phyloP scores from a whole-genome alignment of 2,888 invertebrate species.

The Drosophila ustulata region DNA sequence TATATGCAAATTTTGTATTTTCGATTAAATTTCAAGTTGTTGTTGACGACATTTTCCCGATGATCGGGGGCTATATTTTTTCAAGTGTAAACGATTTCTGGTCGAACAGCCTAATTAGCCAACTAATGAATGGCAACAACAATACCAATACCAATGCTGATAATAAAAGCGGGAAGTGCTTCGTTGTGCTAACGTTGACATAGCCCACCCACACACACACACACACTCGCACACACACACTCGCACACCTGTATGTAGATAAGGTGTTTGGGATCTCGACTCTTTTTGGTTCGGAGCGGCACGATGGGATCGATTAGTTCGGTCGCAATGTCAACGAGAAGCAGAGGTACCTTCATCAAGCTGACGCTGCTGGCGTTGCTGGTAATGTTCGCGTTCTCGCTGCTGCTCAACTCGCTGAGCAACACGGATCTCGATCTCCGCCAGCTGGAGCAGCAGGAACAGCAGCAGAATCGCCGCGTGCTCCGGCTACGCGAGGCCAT shows the following conservation, averaged over 20 bases:
- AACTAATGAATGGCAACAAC: slow-evolving; percentile 21
- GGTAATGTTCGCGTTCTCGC: slow-evolving; percentile 38
- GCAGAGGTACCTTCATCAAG: slow-evolving; percentile 42
- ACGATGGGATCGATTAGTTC: slow-evolving; percentile 37
- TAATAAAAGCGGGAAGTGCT: slow-evolving; percentile 19
- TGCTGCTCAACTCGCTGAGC: slow-evolving; percentile 42
- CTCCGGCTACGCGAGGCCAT: neutral
- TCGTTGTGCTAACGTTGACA: slow-evolving; percentile 23
- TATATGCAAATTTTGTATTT: too few relatives aligned
- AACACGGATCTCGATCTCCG: slow-evolving; percentile 9
- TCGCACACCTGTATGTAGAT: slow-evolving; percentile 21
- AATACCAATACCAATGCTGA: slow-evolving; percentile 12
- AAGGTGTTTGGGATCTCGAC: slow-evolving; percentile 22
- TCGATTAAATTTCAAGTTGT: too few relatives aligned
- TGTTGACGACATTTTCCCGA: too few relatives aligned
- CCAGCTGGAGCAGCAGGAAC: neutral
- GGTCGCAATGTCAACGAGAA: slow-evolving; percentile 58
- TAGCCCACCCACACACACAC: slow-evolving; percentile 1
- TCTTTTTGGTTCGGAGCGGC: neutral
- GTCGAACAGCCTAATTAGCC: slow-evolving; percentile 27
- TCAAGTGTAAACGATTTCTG: slow-evolving; percentile 19
- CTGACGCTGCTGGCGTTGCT: slow-evolving; percentile 45
- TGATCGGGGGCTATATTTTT: neutral
- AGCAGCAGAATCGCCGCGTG: neutral
- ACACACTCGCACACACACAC: neutral